A percentile compares a stretch with the other conserved stretches of the same genome.
Conservation (phyloP, 2,888 invertebrate genomes). For the Lithophane ornitopus region DNA sequence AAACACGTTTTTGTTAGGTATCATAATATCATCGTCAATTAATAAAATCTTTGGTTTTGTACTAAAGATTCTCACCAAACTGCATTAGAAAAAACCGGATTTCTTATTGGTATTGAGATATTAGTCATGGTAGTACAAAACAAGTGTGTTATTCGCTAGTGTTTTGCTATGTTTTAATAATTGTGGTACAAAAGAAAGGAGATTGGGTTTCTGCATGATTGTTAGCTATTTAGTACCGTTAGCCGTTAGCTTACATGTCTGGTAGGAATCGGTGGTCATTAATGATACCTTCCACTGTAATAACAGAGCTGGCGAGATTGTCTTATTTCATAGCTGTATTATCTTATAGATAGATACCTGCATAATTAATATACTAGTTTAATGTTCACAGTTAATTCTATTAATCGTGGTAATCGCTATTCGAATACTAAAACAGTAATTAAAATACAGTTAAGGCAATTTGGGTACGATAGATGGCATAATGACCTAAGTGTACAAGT, state of each 20-base stretch:
- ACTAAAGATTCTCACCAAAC: conserved; percentile 42
- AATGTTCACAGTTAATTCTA: conserved; percentile 15
- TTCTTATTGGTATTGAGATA: conserved; percentile 35
- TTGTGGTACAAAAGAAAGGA: conserved; percentile 13
- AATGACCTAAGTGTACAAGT: too few relatives aligned
- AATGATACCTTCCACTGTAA: conserved; percentile 49
- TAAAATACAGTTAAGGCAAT: conserved; percentile 35
- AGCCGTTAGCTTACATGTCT: conserved; percentile 38
- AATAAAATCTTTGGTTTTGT: conserved; percentile 49
- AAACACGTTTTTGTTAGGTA: conserved; percentile 50
- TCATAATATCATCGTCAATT: conserved; percentile 40
- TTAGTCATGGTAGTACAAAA: conserved; percentile 21
- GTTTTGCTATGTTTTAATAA: conserved; percentile 11
- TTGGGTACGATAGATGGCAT: not conserved
- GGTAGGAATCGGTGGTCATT: conserved; percentile 13
- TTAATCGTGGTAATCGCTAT: not conserved
- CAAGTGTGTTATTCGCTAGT: not conserved
- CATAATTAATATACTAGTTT: not conserved
- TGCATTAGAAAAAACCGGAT: conserved; percentile 60
- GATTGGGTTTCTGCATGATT: conserved; percentile 22
- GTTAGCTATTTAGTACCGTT: conserved; percentile 45
- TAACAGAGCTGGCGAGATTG: conserved; percentile 21
- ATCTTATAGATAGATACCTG: not conserved
- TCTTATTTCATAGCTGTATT: conserved; percentile 22
- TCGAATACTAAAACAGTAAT: conserved; percentile 7